Base-by-base conservation (phyloP, 2,888 invertebrate species). In the Dicyrtoma fusca region DNA sequence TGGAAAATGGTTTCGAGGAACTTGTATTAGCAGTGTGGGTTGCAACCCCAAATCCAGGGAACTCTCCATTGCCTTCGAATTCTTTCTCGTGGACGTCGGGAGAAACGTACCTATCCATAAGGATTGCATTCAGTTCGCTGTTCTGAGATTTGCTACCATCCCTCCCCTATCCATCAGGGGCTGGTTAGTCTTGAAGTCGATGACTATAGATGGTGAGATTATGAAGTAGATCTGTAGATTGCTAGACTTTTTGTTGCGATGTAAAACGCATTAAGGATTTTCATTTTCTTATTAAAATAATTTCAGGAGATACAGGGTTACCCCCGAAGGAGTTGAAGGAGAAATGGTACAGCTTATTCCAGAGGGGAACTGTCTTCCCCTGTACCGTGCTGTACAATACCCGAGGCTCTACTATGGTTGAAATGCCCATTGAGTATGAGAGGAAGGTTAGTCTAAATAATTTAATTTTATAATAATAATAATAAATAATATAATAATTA, bases 1-100 rank as follows among this genome's bases (percentile, higher is more conserved):
- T 14, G 69, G 69, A 4, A 71, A 69, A 26, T 76, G 76, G 76
- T 74, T 73, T 25, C 72, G 76, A 13, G 76, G 61, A 49, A 23
- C 71, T 0, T 51, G 44, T 42, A 8, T 64, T 10, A 47, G 64
- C n/a, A n/a, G 1, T 69, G 69, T 59, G 59, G 25, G 21, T n/a
- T n/a, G 34, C 8, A 34, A 34, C 34, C 8, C 34, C 3, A 34
- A 34, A 34, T n/a, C n/a, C n/a, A 34, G 34, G 8, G 8, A 8
- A 34, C 34, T 34, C n/a, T 47, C 61, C 13, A 19, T 17, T 13
- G 59, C 34, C 45, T 69, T 25, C 17, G 64, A 71, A 25, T 63
- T 71, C 34, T 53, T 44, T 10, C 21, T 71, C 6, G 44, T 63
- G 21, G 71, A 71, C 44, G 55, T 64, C 6, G 63, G 64, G 11